A percentile compares a stretch with the other conserved stretches of the same genome.
Conservation (phyloP, 1,140 invertebrate species). For the Aphis gossypii region DNA sequence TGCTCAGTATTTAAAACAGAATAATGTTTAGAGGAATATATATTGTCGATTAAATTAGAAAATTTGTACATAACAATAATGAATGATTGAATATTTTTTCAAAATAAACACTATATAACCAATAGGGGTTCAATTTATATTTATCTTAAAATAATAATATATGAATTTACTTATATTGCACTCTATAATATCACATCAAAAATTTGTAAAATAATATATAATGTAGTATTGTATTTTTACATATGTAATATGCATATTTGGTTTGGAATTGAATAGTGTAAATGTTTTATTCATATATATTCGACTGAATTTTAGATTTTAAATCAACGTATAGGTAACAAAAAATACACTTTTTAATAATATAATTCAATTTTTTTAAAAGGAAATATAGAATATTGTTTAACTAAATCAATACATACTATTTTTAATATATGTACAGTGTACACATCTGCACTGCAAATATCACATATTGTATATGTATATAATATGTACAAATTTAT, state of each 20-base stretch:
- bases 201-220: background rate
- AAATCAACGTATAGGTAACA: background rate
- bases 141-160: background rate
- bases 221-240: background rate
- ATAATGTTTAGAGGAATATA: background rate
- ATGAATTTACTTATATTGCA: background rate
- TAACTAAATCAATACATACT: background rate
- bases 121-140: background rate
- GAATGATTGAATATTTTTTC: background rate
- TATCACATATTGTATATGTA: background rate
- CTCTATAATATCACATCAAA: background rate
- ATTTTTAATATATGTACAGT: background rate
- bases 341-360: background rate
- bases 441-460: background rate
- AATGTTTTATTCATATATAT: constrained; percentile 6
- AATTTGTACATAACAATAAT: background rate
- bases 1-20: background rate
- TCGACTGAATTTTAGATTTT: background rate
- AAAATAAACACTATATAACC: background rate
- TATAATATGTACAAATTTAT: background rate
- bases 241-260: background rate
- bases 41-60: background rate
- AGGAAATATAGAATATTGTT: background rate
- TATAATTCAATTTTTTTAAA: constrained; percentile 20
- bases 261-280: background rate